phyloP scores from a whole-genome alignment of 2,113 vertebrate genomes.

The Chloropsis hardwickii region DNA sequence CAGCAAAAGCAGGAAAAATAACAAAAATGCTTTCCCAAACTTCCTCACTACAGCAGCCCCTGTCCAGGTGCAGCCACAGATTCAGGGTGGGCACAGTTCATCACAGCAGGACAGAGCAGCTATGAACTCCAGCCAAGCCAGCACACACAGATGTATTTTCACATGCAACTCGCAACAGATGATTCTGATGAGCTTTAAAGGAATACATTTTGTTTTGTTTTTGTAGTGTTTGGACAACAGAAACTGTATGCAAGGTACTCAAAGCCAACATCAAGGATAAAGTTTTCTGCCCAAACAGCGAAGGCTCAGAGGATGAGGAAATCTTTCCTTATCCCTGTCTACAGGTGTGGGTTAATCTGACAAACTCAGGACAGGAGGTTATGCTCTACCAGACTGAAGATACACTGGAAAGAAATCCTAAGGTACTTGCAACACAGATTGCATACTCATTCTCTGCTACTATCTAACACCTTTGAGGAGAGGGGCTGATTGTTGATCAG shows the following conservation, averaged over 20 bases:
- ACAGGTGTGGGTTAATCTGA: constrained; percentile 74
- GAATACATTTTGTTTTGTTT: neutral
- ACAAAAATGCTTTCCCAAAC: neutral
- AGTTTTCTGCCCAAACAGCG: neutral
- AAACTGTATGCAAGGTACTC: constrained; percentile 69
- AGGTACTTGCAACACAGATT: constrained; percentile 52
- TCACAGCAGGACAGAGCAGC: rapidly evolving
- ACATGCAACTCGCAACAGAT: rapidly evolving
- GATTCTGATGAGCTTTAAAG: neutral
- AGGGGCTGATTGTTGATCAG: neutral
- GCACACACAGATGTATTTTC: neutral
- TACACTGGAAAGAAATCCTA: constrained; percentile 67
- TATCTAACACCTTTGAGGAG: neutral
- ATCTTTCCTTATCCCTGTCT: constrained; percentile 73
- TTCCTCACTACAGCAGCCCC: rapidly evolving
- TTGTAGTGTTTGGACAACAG: constrained; percentile 74
- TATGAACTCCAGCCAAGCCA: neutral
- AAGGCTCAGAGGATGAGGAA: constrained; percentile 50
- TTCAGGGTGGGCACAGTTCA: rapidly evolving
- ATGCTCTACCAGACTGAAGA: constrained; percentile 78
- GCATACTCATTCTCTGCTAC: neutral
- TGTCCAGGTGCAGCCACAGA: rapidly evolving
- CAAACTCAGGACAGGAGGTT: constrained; percentile 59
- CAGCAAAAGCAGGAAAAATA: neutral
- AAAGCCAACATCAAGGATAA: constrained; percentile 66